These are phyloP conservation scores for Plectropomus leopardus DNA, from an alignment of 2,113 vertebrate species.

Conservation along the genomic window DNA sequence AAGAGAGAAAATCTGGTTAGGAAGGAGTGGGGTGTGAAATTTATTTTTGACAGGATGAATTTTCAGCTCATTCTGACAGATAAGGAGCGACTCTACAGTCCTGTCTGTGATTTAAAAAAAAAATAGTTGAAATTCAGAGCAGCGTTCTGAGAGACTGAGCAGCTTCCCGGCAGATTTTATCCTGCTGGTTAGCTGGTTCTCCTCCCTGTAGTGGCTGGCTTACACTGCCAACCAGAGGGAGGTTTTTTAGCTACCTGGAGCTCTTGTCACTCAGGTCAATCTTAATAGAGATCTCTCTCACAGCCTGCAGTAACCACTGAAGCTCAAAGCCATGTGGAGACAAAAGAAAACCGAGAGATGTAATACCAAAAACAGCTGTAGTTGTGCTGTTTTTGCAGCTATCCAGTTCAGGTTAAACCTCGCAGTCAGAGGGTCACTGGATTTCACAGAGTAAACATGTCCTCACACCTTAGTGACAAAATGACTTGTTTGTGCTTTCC, in stretches of 20 bases:
- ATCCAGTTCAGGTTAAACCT: neutral
- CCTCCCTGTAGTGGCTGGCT: constrained; percentile 33
- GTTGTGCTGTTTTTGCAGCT: neutral
- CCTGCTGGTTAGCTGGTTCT: constrained; percentile 23
- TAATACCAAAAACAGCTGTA: constrained; percentile 4
- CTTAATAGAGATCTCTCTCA: constrained; percentile 76
- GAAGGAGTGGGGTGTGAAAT: constrained; percentile 2
- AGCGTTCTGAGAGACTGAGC: constrained; percentile 28
- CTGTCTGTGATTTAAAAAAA: neutral
- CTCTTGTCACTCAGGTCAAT: constrained; percentile 64
- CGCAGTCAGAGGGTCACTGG: neutral
- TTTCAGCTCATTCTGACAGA: constrained; percentile 37
- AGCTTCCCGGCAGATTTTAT: constrained; percentile 32
- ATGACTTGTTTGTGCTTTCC: neutral
- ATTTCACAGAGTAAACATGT: neutral
- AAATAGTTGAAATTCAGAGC: constrained; percentile 35
- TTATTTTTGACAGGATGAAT: constrained; percentile 32
- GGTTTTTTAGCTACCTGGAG: constrained; percentile 48
- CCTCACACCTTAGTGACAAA: too few relatives aligned
- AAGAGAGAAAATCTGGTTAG: neutral
- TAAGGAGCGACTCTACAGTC: constrained; percentile 23
- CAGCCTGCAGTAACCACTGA: constrained; percentile 38
- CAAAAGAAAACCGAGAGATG: constrained; percentile 12
- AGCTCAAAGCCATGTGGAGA: constrained; percentile 45
- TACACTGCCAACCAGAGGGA: constrained; percentile 33